These are phyloP conservation scores for Apamea monoglypha DNA, from an alignment of 2,888 invertebrate genomes.

Conservation along the genomic window DNA sequence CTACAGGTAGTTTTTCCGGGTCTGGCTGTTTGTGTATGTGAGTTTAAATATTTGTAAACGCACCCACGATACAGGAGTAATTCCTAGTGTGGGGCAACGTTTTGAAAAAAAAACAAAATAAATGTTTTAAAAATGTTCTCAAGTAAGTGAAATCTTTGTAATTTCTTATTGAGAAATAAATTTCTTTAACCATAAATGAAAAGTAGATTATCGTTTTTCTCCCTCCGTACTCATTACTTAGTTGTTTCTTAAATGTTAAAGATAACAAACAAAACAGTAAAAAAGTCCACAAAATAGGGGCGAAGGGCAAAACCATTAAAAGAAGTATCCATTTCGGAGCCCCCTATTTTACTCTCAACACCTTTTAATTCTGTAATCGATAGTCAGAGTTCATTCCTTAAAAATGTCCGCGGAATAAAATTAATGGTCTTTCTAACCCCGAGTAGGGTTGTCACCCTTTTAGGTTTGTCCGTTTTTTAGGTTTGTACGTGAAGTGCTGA, in stretches of 20 bases:
- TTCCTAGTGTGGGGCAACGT: too few relatives aligned
- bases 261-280: neutral
- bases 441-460: constrained; percentile 33
- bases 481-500: neutral
- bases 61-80: too few relatives aligned
- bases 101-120: too few relatives aligned
- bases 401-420: constrained; percentile 53
- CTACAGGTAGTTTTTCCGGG: too few relatives aligned
- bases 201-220: neutral
- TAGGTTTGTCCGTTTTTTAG: too few relatives aligned
- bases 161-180: too few relatives aligned
- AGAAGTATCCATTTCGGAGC: constrained; percentile 54
- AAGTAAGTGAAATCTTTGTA: too few relatives aligned
- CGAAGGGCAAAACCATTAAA: constrained; percentile 41
- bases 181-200: neutral
- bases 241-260: constrained; percentile 19
- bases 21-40: too few relatives aligned
- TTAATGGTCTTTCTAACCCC: constrained; percentile 48
- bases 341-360: constrained; percentile 38
- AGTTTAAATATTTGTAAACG: too few relatives aligned
- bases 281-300: constrained; percentile 24
- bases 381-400: constrained; percentile 58
- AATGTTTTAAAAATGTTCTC: too few relatives aligned
- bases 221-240: neutral
- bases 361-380: constrained; percentile 61